Evolutionary conservation across 2,113 vertebrate genomes (phyloP).

Genomic region (Coptodon bakossiorum): DNA sequence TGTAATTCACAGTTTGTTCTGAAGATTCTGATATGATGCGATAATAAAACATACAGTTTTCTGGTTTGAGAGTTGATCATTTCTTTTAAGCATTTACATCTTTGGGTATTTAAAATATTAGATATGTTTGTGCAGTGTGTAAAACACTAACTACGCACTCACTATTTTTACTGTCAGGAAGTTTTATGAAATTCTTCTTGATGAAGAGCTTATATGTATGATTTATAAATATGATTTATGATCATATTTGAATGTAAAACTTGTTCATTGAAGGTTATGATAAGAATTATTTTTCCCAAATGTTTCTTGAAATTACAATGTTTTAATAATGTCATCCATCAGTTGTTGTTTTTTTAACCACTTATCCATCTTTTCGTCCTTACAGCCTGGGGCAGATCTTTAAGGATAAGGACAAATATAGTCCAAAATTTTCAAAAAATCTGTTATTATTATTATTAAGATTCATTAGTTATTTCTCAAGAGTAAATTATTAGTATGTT

Average conservation of each 20-base stretch:
- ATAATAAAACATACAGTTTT: background rate
- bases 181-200: background rate
- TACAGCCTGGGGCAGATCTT: background rate
- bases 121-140: background rate
- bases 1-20: background rate
- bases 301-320: background rate
- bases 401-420: background rate
- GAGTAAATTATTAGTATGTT: background rate
- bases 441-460: too few relatives aligned
- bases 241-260: background rate
- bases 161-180: background rate
- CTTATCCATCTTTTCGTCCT: background rate
- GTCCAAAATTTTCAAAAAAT: background rate
- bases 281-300: rapidly evolving
- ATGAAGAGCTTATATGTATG: background rate
- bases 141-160: background rate
- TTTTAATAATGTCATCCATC: background rate
- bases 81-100: background rate
- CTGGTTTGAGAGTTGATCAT: background rate
- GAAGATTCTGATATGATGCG: background rate
- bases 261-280: background rate
- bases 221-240: background rate
- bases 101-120: background rate
- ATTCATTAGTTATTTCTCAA: background rate
- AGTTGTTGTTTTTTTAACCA: background rate